Percentiles rank a stretch among this genome's conserved stretches.
These are phyloP conservation scores for Dreissena polymorpha DNA, from an alignment of 1,140 invertebrate species.

Conservation along the genomic window DNA sequence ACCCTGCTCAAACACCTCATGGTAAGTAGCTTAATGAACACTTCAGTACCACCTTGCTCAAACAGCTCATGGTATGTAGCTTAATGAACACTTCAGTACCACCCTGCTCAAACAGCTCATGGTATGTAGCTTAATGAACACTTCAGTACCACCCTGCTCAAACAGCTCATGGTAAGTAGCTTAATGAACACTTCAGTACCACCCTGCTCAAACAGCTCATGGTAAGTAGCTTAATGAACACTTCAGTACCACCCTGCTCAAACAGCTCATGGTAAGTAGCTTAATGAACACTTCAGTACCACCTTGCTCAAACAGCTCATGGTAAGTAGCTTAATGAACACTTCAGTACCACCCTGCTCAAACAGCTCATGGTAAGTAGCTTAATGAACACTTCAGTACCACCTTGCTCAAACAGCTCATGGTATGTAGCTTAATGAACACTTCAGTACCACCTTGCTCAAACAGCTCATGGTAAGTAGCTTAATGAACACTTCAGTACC, in stretches of 20 bases:
- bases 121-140: conserved; percentile 78
- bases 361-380: conserved; percentile 79
- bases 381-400: conserved; percentile 77
- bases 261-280: conserved; percentile 79
- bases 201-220: conserved; percentile 78
- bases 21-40: conserved; percentile 78
- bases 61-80: conserved; percentile 79
- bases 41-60: conserved; percentile 77
- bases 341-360: conserved; percentile 77
- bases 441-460: conserved; percentile 77
- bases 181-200: conserved; percentile 77
- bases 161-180: conserved; percentile 79
- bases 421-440: conserved; percentile 78
- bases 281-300: conserved; percentile 77
- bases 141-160: conserved; percentile 77
- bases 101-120: conserved; percentile 78
- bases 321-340: conserved; percentile 78
- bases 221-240: conserved; percentile 78
- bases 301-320: conserved; percentile 78
- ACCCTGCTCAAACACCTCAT: conserved; percentile 78
- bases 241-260: conserved; percentile 77
- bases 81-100: conserved; percentile 77
- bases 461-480: conserved; percentile 79
- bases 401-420: conserved; percentile 78
- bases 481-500: conserved; percentile 77